Percentiles rank a stretch among this genome's conserved stretches.
Evolutionary conservation across 2,113 vertebrate species (phyloP).

Genomic region (Austrofundulus limnaeus): DNA sequence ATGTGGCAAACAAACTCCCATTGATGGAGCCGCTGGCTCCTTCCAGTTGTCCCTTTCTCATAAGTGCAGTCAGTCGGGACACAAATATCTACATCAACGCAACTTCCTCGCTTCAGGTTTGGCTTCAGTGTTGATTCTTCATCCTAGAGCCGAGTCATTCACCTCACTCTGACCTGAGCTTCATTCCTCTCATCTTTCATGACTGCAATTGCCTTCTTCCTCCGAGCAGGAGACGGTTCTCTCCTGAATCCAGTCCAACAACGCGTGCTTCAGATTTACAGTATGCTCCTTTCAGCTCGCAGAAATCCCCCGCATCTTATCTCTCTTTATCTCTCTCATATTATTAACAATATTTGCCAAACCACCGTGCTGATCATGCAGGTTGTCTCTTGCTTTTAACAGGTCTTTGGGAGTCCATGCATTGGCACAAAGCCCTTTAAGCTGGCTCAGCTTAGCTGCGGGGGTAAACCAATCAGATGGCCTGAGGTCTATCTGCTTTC

Average conservation of each 20-base stretch:
- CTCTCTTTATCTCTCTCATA: background rate
- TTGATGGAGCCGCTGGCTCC: conserved; percentile 43
- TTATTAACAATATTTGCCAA: conserved; percentile 6
- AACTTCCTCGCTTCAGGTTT: conserved; percentile 19
- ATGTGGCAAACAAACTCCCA: conserved; percentile 39
- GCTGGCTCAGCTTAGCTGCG: conserved; percentile 53
- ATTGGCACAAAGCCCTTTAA: conserved; percentile 57
- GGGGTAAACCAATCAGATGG: conserved; percentile 65
- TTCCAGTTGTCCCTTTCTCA: conserved; percentile 50
- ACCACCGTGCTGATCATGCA: conserved; percentile 1
- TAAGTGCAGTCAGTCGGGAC: conserved; percentile 40
- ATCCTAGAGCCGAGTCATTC: conserved; percentile 18
- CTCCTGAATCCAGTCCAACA: conserved; percentile 31
- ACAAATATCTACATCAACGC: conserved; percentile 19
- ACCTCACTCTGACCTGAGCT: conserved; percentile 17
- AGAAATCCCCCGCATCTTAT: background rate
- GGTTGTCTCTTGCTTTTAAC: conserved; percentile 27
- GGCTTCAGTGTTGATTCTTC: conserved; percentile 27
- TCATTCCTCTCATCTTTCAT: conserved; percentile 30
- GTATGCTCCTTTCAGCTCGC: background rate
- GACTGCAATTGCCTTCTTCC: conserved; percentile 15
- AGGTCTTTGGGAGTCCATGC: conserved; percentile 36
- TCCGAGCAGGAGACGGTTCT: conserved; percentile 15
- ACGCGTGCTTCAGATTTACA: background rate
- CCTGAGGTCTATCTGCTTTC: conserved; percentile 34